Evolutionary conservation across 2,888 invertebrate species (phyloP), one percentile per base, ranked within the genome.

Genomic region (Lissocephala sabroskyi): DNA sequence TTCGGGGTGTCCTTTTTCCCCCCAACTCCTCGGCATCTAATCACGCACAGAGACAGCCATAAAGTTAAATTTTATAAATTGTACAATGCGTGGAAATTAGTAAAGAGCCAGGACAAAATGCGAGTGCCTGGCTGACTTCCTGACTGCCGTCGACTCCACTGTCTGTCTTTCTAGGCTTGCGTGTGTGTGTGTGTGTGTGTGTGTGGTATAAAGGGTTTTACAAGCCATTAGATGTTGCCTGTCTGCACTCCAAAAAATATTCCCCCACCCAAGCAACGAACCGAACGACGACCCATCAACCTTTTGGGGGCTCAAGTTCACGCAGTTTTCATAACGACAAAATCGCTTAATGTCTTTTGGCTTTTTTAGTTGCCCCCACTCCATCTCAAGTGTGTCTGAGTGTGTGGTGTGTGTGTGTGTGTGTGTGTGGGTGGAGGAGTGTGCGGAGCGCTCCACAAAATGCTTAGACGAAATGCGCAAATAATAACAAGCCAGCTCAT

Each of bases 401-500:
- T 43, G n/a, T 30, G 6, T 30, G 14, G 35, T 0, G n/a, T 19
- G 30, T n/a, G 33, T 43, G n/a, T 30, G 6, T 30, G 14, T 13
- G 1, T 19, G 28, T 23, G 2, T 11, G 23, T 40, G 32, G 41
- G 32, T 49, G 29, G 35, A 26, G 37, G 35, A 35, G 41, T 29
- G 3, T 23, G n/a, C n/a, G n/a, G n/a, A n/a, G n/a, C n/a, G n/a
- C n/a, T n/a, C n/a, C n/a, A n/a, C 7, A 23, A 23, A 7, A 32
- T 14, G 39, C 36, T 32, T 16, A 16, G 49, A 49, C 61, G 56
- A 79, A 80, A 77, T 76, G 80, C 68, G 79, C 77, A 81, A 81
- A 80, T 80, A 80, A 79, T 80, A 79, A 74, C 67, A 74, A 70
- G 59, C 52, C 60, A 37, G 46, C 52, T 29, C 45, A 60, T 53